These are phyloP conservation scores for Actenoides lindsayi DNA, from an alignment of 2,113 vertebrate genomes.

Conservation along the genomic window DNA sequence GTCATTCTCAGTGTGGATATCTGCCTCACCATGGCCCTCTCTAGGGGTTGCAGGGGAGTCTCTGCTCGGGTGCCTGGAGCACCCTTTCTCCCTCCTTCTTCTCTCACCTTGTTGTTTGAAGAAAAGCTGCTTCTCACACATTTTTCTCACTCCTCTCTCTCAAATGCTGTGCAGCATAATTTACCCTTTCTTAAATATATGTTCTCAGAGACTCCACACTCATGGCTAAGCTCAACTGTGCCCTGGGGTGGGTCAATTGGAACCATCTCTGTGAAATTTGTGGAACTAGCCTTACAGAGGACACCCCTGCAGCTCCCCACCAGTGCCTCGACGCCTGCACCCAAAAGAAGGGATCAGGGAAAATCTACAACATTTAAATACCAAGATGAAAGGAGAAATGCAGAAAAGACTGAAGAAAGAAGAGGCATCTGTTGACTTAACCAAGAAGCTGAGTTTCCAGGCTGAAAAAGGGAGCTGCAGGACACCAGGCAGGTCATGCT, in stretches of 20 bases:
- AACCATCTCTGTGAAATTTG: neutral
- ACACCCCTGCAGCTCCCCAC: neutral
- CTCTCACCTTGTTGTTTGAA: neutral
- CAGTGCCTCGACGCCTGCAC: neutral
- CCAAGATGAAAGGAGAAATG: neutral
- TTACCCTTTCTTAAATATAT: neutral
- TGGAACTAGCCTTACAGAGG: neutral
- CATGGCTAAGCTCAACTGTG: neutral
- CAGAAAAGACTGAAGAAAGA: neutral
- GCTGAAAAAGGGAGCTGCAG: neutral
- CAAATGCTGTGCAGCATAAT: neutral
- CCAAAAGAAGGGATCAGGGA: neutral
- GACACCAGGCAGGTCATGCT: neutral
- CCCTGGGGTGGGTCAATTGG: rapidly evolving
- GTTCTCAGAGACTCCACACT: neutral
- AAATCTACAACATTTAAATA: neutral
- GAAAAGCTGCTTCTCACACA: neutral
- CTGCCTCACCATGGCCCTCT: neutral
- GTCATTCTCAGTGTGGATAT: neutral
- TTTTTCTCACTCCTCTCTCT: neutral
- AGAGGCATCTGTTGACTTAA: neutral
- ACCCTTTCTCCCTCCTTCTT: neutral
- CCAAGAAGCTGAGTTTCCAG: neutral
- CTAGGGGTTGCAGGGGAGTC: neutral
- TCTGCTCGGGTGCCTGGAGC: neutral